These are phyloP conservation scores for Rhegmatorhina hoffmannsi DNA, from an alignment of 2,113 vertebrate genomes.

Conservation along the genomic window DNA sequence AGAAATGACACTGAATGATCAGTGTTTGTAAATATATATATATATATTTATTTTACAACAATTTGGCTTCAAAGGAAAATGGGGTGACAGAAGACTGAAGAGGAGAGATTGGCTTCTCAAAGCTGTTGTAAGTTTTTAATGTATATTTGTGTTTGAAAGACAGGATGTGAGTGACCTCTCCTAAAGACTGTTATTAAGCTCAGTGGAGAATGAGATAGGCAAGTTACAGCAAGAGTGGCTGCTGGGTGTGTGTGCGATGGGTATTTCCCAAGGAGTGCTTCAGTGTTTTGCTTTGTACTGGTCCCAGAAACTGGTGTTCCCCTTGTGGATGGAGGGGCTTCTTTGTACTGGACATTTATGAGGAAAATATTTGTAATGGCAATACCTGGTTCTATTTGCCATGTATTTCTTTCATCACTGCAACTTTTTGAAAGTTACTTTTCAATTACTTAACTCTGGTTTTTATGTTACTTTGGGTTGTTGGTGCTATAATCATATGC, in stretches of 20 bases:
- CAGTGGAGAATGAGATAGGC: rapidly evolving
- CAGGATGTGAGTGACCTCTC: background rate
- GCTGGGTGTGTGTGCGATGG: background rate
- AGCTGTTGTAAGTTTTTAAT: background rate
- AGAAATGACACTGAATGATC: too few relatives aligned
- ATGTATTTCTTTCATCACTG: background rate
- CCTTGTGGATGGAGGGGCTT: background rate
- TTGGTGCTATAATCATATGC: background rate
- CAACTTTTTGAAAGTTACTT: background rate
- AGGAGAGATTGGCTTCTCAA: background rate
- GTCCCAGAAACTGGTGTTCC: background rate
- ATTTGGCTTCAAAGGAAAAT: too few relatives aligned
- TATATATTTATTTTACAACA: too few relatives aligned
- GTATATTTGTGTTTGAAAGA: background rate
- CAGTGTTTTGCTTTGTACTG: background rate
- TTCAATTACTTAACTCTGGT: background rate
- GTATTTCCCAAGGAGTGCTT: background rate
- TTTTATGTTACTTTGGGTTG: background rate
- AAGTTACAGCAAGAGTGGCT: background rate
- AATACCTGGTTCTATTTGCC: background rate
- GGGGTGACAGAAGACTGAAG: background rate
- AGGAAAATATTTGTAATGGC: background rate
- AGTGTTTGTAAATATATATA: too few relatives aligned
- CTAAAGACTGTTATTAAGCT: background rate
- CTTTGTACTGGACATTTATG: background rate